Conservation (phyloP, 2,797 vertebrate genomes). For the Naso thynnoides region DNA sequence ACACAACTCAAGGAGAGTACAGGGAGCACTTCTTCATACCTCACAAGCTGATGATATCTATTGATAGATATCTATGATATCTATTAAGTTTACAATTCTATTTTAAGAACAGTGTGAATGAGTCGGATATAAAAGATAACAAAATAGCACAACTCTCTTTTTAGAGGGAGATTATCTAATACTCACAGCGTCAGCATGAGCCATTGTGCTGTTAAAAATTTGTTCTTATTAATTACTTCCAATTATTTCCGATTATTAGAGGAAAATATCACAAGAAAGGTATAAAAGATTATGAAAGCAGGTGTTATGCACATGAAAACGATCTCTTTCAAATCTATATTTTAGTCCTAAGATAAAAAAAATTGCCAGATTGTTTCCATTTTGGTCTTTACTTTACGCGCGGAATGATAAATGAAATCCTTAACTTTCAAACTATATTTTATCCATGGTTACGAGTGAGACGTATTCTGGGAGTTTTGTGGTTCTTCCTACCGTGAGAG, state of each 20-base stretch:
- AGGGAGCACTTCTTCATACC: not conserved
- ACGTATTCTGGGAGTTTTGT: not conserved
- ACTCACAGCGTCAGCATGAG: not conserved
- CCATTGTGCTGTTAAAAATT: not conserved
- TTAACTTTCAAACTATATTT: not conserved
- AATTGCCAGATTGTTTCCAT: not conserved
- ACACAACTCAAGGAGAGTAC: slow-evolving; percentile 2
- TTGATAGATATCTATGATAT: no score
- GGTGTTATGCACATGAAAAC: not conserved
- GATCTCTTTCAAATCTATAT: not conserved
- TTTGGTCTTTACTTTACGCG: slow-evolving; percentile 6
- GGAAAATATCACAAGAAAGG: not conserved
- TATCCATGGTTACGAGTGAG: not conserved
- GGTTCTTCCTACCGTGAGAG: slow-evolving; percentile 86
- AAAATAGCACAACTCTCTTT: not conserved
- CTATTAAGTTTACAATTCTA: slow-evolving; percentile 6
- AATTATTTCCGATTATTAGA: not conserved
- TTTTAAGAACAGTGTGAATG: not conserved
- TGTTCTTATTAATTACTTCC: not conserved
- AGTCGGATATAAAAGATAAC: slow-evolving; percentile 2
- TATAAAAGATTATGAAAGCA: not conserved
- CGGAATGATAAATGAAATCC: not conserved
- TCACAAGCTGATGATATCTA: not conserved
- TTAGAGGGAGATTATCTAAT: not conserved
- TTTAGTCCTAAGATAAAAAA: not conserved